A percentile compares a stretch with the other conserved stretches of the same genome.
These are phyloP conservation scores for Enteromius argenteus DNA, from an alignment of 2,797 vertebrate genomes.

Conservation along the genomic window DNA sequence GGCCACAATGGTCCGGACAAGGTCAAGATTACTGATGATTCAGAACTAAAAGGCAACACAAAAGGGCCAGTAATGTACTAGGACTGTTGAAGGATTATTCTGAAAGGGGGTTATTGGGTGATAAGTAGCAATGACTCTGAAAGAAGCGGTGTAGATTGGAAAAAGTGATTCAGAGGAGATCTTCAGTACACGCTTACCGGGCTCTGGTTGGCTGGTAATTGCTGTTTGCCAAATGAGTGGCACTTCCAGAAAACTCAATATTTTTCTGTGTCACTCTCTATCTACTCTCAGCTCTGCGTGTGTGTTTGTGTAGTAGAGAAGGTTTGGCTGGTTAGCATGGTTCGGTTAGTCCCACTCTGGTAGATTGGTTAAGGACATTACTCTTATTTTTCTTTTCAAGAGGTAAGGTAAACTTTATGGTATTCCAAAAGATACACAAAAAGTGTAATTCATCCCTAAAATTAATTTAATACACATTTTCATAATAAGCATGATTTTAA, in stretches of 20 bases:
- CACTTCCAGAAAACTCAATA: constrained; percentile 16
- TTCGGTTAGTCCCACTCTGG: neutral
- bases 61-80: constrained; percentile 14
- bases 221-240: constrained; percentile 26
- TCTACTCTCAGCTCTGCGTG: neutral
- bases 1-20: constrained; percentile 19
- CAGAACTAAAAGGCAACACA: constrained; percentile 34
- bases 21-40: constrained; percentile 42
- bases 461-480: neutral
- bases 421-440: neutral
- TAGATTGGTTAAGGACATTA: neutral
- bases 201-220: constrained; percentile 6
- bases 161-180: constrained; percentile 31
- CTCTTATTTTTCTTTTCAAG: neutral
- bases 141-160: constrained; percentile 37
- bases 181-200: neutral
- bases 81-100: constrained; percentile 31
- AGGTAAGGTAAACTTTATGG: too few species aligned
- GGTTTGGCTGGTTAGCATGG: neutral
- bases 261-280: constrained; percentile 36
- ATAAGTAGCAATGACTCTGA: constrained; percentile 39
- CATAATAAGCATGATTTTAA: neutral
- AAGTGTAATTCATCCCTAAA: neutral
- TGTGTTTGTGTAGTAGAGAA: neutral
- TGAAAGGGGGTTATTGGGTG: constrained; percentile 37